Evolutionary conservation across 2,888 invertebrate species (phyloP), one percentile per base, ranked within the genome.

Genomic region (Drosophila nr. fundita): DNA sequence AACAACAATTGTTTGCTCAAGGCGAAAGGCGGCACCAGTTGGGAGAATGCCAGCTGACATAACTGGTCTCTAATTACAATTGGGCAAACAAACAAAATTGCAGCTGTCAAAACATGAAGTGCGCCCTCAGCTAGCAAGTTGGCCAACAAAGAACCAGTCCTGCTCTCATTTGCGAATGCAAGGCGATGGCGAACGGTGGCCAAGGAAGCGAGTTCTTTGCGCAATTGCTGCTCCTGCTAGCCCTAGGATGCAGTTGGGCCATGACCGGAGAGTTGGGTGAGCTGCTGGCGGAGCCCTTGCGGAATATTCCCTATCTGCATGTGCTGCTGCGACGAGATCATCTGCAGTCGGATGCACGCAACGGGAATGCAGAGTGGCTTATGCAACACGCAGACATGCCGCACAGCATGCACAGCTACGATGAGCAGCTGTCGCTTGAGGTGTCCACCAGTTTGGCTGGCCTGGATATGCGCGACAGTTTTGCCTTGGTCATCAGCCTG

Each of bases 41-140:
- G 66, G 59, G 67, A 57, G 64, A 49, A 30, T 49, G 54, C 49
- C 62, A 70, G 63, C 80, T 85, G 83, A 87, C 86, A 84, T 78
- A 84, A 84, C 83, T 65, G 66, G 67, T 60, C 75, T 83, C 79
- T 88, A 88, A 85, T 85, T 85, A 88, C 71, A 68, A 49, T 54
- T 62, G 62, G 54, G 77, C 64, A 88, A 88, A 88, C 77, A 88
- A 71, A 68, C 57, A 30, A 86, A 85, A 85, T 86, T 81, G 87
- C 85, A 88, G 85, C 89, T 85, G 85, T 88, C 85, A 86, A 69
- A 85, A 74, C 62, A 75, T 59, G 30, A 68, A 48, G 3, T 50
- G 57, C 40, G 27, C 45, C 29, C n/a, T 40, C n/a, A 30, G 13
- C n/a, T 40, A 30, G n/a, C 18, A 6, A 45, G 40, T n/a, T 58